phyloP scores from a whole-genome alignment of 2,888 invertebrate genomes.

The Drosophila prolongata region DNA sequence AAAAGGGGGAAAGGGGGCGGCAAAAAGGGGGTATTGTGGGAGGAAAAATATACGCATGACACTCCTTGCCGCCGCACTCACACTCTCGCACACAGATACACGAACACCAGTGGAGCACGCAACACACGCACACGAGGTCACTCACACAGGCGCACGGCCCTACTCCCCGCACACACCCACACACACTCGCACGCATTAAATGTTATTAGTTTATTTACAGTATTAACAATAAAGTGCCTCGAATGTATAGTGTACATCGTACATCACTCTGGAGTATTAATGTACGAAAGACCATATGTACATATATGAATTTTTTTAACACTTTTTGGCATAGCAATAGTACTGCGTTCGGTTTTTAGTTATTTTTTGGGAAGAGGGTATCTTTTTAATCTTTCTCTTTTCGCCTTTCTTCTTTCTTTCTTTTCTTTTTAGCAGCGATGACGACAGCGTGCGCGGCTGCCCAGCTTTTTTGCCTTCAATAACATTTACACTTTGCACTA shows the following conservation, averaged over 20 bases:
- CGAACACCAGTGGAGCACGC: slow-evolving; percentile 54
- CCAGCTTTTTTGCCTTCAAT: slow-evolving; percentile 63
- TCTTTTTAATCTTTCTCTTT: slow-evolving; percentile 51
- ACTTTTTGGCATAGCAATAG: slow-evolving; percentile 33
- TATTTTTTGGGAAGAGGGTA: slow-evolving; percentile 29
- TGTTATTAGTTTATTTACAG: slow-evolving; percentile 73
- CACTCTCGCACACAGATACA: slow-evolving; percentile 30
- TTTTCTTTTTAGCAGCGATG: slow-evolving; percentile 67
- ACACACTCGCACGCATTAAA: slow-evolving; percentile 23
- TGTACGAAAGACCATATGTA: slow-evolving; percentile 21
- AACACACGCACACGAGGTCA: slow-evolving; percentile 75
- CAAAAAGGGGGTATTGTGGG: slow-evolving; percentile 8
- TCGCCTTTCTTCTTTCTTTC: slow-evolving; percentile 19
- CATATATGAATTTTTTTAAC: slow-evolving; percentile 2
- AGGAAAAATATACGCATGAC: slow-evolving; percentile 76
- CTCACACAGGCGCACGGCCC: slow-evolving; percentile 58
- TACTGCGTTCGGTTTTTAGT: slow-evolving; percentile 20
- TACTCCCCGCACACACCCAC: slow-evolving; percentile 4
- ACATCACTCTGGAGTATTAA: slow-evolving; percentile 20
- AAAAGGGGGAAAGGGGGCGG: slow-evolving; percentile 17
- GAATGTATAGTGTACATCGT: slow-evolving; percentile 47
- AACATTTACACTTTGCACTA: slow-evolving; percentile 78
- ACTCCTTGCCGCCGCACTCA: slow-evolving; percentile 73
- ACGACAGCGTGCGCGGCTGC: slow-evolving; percentile 73
- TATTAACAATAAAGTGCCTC: slow-evolving; percentile 53